Evolutionary conservation across 2,888 invertebrate species (phyloP).

Genomic region (Plebejus argus): DNA sequence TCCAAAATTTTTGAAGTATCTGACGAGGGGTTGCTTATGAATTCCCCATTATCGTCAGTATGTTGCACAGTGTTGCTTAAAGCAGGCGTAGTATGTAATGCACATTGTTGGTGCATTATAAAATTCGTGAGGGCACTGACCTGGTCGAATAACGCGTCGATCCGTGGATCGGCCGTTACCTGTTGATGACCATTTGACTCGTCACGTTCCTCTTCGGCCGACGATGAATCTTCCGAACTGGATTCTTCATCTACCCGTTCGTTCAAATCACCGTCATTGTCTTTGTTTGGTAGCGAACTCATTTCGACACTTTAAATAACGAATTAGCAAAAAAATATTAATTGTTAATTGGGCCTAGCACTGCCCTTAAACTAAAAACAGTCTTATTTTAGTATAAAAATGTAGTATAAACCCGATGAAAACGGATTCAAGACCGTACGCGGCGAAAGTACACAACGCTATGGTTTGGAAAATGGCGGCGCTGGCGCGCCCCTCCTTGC

Average conservation of each 20-base stretch:
- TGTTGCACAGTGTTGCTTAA: neutral
- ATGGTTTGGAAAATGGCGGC: too few relatives aligned
- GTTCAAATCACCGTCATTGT: too few relatives aligned
- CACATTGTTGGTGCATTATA: slow-evolving; percentile 32
- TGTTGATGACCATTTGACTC: slow-evolving; percentile 15
- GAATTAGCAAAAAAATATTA: too few relatives aligned
- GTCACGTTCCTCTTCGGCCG: neutral
- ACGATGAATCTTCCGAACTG: slow-evolving; percentile 3
- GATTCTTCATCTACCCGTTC: neutral
- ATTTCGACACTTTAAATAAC: too few relatives aligned
- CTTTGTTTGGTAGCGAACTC: too few relatives aligned
- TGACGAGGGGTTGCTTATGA: neutral
- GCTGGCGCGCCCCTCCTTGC: too few relatives aligned
- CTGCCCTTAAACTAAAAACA: neutral
- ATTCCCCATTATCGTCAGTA: neutral
- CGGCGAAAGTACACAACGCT: too few relatives aligned
- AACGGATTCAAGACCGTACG: too few relatives aligned
- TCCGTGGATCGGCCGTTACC: slow-evolving; percentile 34
- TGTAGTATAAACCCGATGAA: neutral
- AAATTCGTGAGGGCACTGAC: slow-evolving; percentile 34
- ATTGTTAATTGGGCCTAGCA: too few relatives aligned
- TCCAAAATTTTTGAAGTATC: slow-evolving; percentile 4
- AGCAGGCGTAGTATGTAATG: neutral
- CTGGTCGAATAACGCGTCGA: slow-evolving; percentile 33
- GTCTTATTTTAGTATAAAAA: neutral